phyloP scores from a whole-genome alignment of 2,113 vertebrate genomes.

The Periophthalmus modestus region DNA sequence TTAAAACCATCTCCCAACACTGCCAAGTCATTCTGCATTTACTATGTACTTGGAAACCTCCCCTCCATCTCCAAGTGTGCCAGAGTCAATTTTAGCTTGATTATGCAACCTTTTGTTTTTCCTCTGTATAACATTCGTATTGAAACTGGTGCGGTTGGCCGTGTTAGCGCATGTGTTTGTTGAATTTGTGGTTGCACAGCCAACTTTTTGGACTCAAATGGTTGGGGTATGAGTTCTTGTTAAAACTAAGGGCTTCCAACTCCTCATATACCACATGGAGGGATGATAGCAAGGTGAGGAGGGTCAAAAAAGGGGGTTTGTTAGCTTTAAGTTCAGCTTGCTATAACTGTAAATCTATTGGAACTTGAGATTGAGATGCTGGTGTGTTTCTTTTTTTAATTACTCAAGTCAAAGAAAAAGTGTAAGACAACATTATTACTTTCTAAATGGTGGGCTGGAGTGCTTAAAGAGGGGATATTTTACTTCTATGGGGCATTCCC shows the following conservation, averaged over 20 bases:
- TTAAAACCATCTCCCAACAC: slow-evolving; percentile 62
- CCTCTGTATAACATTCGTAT: slow-evolving; percentile 40
- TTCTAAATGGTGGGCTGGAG: too few relatives aligned
- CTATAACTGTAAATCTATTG: background rate
- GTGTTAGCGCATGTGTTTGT: slow-evolving; percentile 67
- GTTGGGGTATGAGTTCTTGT: slow-evolving; percentile 27
- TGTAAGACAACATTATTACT: too few relatives aligned
- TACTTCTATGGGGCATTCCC: too few relatives aligned
- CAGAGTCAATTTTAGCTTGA: slow-evolving; percentile 51
- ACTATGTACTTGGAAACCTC: slow-evolving; percentile 56
- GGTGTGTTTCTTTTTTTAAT: too few relatives aligned
- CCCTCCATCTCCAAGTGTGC: slow-evolving; percentile 20
- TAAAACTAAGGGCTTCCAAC: slow-evolving; percentile 52
- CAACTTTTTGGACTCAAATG: slow-evolving; percentile 41
- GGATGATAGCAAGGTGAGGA: slow-evolving; percentile 74
- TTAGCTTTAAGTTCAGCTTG: slow-evolving; percentile 52
- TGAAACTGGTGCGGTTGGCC: slow-evolving; percentile 62
- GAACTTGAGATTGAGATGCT: background rate
- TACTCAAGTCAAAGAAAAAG: too few relatives aligned
- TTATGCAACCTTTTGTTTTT: slow-evolving; percentile 48
- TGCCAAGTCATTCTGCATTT: slow-evolving; percentile 66
- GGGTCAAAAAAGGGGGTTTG: slow-evolving; percentile 75
- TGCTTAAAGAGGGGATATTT: too few relatives aligned
- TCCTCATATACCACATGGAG: slow-evolving; percentile 66
- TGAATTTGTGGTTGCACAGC: slow-evolving; percentile 70